These are phyloP conservation scores for Lymantria dispar DNA, from an alignment of 2,888 invertebrate genomes.

Conservation along the genomic window DNA sequence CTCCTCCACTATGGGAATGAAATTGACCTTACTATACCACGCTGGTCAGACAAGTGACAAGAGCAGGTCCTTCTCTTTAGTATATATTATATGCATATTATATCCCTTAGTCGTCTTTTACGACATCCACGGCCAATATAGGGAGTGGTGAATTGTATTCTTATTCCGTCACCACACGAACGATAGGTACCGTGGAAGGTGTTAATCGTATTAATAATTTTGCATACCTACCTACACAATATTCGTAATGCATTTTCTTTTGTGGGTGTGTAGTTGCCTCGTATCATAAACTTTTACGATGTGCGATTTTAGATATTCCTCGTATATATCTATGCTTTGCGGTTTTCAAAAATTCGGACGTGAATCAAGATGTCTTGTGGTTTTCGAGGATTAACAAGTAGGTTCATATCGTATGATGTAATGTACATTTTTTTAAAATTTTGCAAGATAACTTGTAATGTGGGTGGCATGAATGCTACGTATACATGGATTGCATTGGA, in stretches of 20 bases:
- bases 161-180: too few species aligned
- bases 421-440: not conserved
- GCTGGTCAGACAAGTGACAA: too few species aligned
- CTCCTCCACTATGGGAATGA: too few species aligned
- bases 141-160: too few species aligned
- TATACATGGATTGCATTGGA: not conserved
- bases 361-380: slow-evolving; percentile 45
- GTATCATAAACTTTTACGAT: too few species aligned
- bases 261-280: slow-evolving; percentile 27
- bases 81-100: too few species aligned
- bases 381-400: slow-evolving; percentile 37
- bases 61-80: too few species aligned
- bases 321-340: slow-evolving; percentile 33
- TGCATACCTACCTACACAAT: not conserved
- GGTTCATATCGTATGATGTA: slow-evolving; percentile 15
- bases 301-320: slow-evolving; percentile 3
- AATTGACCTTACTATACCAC: too few species aligned
- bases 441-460: not conserved
- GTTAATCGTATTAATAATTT: too few species aligned
- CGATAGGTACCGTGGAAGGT: too few species aligned
- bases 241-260: not conserved
- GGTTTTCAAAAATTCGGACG: slow-evolving; percentile 33
- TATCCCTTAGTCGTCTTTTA: too few species aligned
- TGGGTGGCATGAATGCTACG: not conserved
- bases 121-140: too few species aligned